phyloP scores from a whole-genome alignment of 2,888 invertebrate species.

The Drosophila meridionalis region DNA sequence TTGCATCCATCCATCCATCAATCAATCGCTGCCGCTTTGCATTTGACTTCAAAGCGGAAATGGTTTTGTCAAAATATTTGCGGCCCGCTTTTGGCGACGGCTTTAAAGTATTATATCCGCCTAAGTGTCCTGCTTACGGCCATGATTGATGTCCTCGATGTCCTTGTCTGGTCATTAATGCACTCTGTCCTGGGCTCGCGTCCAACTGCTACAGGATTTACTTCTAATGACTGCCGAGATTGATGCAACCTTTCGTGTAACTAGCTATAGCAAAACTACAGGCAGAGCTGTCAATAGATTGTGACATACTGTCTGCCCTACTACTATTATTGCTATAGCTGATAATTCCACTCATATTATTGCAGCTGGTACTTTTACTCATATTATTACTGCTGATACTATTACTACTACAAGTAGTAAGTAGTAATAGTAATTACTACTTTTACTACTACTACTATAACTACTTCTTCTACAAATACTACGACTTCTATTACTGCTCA shows the following conservation, averaged over 20 bases:
- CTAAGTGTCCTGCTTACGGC: slow-evolving; percentile 27
- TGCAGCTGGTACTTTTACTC: too few species aligned
- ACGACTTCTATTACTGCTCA: too few species aligned
- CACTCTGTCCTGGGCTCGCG: slow-evolving; percentile 4
- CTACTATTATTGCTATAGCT: not conserved
- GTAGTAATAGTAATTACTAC: too few species aligned
- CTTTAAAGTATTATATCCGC: slow-evolving; percentile 62
- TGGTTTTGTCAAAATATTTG: slow-evolving; percentile 72
- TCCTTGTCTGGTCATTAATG: slow-evolving; percentile 36
- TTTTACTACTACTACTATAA: too few species aligned
- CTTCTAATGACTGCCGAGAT: slow-evolving; percentile 51
- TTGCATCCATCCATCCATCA: slow-evolving; percentile 41
- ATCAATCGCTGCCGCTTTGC: slow-evolving; percentile 67
- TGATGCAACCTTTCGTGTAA: slow-evolving; percentile 12
- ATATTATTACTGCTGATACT: too few species aligned
- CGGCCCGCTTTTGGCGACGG: slow-evolving; percentile 36
- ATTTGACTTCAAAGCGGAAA: slow-evolving; percentile 61
- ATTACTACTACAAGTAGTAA: too few species aligned
- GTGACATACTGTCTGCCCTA: not conserved
- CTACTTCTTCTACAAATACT: too few species aligned
- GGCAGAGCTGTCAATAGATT: not conserved
- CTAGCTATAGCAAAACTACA: not conserved
- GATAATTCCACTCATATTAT: too few species aligned
- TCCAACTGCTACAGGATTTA: slow-evolving; percentile 37
- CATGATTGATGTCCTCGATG: slow-evolving; percentile 74